These are phyloP conservation scores for Meteorus cinctellus DNA, from an alignment of 2,888 invertebrate genomes.

Conservation along the genomic window DNA sequence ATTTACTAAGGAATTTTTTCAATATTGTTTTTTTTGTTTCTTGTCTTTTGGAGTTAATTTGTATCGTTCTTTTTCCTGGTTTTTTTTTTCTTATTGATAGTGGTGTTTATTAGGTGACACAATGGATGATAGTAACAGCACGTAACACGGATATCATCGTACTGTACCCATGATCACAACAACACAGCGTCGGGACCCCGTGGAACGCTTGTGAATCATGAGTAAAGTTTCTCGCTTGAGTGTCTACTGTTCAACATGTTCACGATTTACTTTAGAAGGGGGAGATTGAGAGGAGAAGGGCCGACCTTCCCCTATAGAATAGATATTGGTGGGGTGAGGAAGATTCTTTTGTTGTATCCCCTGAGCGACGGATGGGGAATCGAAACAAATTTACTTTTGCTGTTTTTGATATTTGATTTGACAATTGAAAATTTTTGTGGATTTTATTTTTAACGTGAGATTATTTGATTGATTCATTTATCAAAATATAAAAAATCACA, in stretches of 20 bases:
- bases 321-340: constrained; percentile 39
- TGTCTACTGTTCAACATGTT: not conserved
- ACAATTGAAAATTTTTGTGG: not conserved
- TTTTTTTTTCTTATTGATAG: not conserved
- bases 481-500: too few relatives aligned
- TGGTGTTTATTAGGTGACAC: not conserved
- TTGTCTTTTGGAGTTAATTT: not conserved
- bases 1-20: not conserved
- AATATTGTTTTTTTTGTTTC: not conserved
- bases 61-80: not conserved
- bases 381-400: not conserved
- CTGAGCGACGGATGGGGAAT: too few relatives aligned
- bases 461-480: too few relatives aligned
- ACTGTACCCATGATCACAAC: constrained; percentile 17
- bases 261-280: constrained; percentile 10
- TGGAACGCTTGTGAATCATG: constrained; percentile 15
- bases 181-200: not conserved
- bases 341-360: not conserved
- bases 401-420: not conserved
- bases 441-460: too few relatives aligned
- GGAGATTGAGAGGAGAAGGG: constrained; percentile 43
- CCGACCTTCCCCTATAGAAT: constrained; percentile 47
- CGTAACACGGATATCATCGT: constrained; percentile 28
- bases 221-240: constrained; percentile 20
- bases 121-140: constrained; percentile 19